Conservation (phyloP, 2,888 invertebrate genomes). For the Diaphora mendica region DNA sequence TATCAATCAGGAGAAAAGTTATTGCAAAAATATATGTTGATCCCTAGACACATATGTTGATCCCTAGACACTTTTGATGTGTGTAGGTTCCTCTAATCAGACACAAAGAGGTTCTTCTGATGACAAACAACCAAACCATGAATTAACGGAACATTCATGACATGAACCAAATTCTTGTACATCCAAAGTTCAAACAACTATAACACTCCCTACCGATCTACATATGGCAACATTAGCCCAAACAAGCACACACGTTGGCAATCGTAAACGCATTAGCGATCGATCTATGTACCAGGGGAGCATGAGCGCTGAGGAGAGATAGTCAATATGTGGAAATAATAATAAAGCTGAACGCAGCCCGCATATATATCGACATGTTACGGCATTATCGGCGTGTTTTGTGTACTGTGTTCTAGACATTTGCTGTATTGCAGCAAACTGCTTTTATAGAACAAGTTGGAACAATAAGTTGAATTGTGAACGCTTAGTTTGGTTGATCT, state of each 20-base stretch:
- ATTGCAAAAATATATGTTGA: no score
- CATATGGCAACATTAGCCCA: constrained; percentile 25
- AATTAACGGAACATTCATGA: constrained; percentile 10
- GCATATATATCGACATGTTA: constrained; percentile 73
- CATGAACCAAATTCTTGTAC: constrained; percentile 13
- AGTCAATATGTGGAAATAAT: constrained; percentile 86
- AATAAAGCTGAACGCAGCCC: constrained; percentile 77
- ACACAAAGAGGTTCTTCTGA: not conserved
- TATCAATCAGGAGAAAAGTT: no score
- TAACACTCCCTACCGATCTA: constrained; percentile 16
- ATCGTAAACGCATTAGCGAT: constrained; percentile 53
- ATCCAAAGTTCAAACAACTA: constrained; percentile 21
- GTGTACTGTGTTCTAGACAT: constrained; percentile 12
- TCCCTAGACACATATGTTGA: no score
- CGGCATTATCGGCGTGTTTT: constrained; percentile 19
- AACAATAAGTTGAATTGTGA: constrained; percentile 9
- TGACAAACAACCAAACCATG: not conserved
- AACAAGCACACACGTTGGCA: constrained; percentile 29
- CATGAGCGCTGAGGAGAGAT: constrained; percentile 45
- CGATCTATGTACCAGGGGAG: constrained; percentile 40
- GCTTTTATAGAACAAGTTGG: constrained; percentile 9
- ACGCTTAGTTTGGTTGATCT: not conserved
- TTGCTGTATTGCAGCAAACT: constrained; percentile 14
- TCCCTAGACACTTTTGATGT: no score
- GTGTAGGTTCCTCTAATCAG: no score